Evolutionary conservation across 1,140 invertebrate species (phyloP).

Genomic region (Nixonia krombeini): DNA sequence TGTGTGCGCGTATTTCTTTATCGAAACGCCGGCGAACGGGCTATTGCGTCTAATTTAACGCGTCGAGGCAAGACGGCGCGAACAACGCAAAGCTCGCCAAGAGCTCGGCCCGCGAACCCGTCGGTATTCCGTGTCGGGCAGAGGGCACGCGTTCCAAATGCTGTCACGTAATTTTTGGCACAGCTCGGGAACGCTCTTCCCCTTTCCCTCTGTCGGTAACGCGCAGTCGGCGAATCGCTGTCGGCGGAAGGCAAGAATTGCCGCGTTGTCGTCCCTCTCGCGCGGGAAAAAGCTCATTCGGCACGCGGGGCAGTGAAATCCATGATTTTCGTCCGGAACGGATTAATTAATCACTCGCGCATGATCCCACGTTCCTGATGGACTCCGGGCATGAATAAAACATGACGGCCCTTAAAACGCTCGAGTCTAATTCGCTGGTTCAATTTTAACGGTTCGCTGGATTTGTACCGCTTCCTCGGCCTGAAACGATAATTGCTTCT

Average conservation of each 20-base stretch:
- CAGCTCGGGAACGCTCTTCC: conserved; percentile 13
- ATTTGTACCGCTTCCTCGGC: conserved; percentile 21
- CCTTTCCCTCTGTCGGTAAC: neutral
- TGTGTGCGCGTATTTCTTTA: no score
- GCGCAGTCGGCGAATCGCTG: no score
- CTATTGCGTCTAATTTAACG: conserved; percentile 48
- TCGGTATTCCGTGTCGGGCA: conserved; percentile 44
- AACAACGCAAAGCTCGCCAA: conserved; percentile 45
- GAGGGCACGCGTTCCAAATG: conserved; percentile 42
- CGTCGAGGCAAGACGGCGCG: no score
- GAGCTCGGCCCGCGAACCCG: conserved; percentile 41
- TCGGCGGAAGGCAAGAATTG: no score
- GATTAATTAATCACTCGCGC: conserved; percentile 7
- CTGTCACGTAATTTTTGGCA: conserved; percentile 42
- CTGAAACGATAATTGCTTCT: conserved; percentile 35
- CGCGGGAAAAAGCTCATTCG: no score
- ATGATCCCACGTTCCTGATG: conserved; percentile 11
- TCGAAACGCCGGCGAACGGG: conserved; percentile 12
- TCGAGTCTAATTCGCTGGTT: conserved; percentile 24
- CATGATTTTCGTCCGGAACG: neutral
- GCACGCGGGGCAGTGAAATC: no score
- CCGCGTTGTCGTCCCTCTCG: no score
- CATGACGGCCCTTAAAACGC: conserved; percentile 22
- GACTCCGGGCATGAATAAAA: conserved; percentile 27
- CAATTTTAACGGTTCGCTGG: conserved; percentile 28